A percentile compares a stretch with the other conserved stretches of the same genome.
Conservation (phyloP, 2,888 invertebrate genomes). For the Glomeris marginata region DNA sequence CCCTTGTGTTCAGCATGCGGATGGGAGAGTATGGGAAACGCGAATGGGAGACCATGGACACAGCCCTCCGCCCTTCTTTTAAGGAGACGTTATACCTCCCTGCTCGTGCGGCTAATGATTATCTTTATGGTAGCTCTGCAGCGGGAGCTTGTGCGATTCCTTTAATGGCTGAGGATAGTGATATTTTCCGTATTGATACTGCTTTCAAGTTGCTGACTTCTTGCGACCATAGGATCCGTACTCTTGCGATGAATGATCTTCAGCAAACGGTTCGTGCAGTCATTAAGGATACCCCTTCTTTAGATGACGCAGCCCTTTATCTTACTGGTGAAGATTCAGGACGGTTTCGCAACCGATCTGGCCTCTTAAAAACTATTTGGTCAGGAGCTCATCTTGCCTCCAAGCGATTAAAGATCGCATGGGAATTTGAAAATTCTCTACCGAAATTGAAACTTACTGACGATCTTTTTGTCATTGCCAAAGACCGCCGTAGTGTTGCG, state of each 20-base stretch:
- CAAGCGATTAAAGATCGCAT: too few species aligned
- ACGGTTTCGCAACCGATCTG: too few species aligned
- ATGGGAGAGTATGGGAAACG: not conserved
- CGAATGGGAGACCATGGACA: too few species aligned
- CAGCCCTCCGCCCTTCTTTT: not conserved
- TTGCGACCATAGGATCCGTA: not conserved
- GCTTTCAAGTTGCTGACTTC: conserved; percentile 11
- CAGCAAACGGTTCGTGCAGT: not conserved
- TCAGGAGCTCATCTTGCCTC: too few species aligned
- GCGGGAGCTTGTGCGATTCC: conserved; percentile 8
- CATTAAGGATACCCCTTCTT: too few species aligned
- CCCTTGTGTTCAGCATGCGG: conserved; percentile 9
- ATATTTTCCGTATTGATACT: conserved; percentile 6
- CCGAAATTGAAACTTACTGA: too few species aligned
- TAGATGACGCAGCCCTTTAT: too few species aligned
- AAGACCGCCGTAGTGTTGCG: too few species aligned
- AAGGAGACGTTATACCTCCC: conserved; percentile 13
- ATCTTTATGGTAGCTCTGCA: conserved; percentile 13
- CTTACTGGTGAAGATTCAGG: too few species aligned
- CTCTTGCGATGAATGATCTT: not conserved
- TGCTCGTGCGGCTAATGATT: conserved; percentile 11
- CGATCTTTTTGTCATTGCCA: too few species aligned
- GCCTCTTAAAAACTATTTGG: too few species aligned
- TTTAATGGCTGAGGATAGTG: conserved; percentile 4
- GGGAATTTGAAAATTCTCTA: too few species aligned